Base-by-base conservation (phyloP, 2,113 vertebrate species). In the Dasypus novemcinctus region DNA sequence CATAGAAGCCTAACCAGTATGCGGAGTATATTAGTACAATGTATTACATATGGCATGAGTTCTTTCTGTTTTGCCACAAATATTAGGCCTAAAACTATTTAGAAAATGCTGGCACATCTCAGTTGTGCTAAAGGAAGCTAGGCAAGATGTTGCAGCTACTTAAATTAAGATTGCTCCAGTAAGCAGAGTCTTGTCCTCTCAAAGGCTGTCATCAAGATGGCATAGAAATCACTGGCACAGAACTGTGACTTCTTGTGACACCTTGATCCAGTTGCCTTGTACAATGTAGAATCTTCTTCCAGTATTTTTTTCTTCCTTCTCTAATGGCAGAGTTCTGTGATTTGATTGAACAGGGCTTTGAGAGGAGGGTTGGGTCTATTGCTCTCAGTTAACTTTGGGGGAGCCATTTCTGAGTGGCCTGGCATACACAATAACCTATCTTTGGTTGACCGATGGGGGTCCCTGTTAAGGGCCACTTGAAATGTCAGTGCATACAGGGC, bases 381-480 rank as follows among this genome's bases (percentile, higher is more conserved):
- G 71, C 33, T 91, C 43, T 79, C 46, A 15, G 91, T 69, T 93
- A 61, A 57, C 87, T 63, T 87, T 18, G 41, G 76, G 94, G 87
- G 76, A 87, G 80, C 72, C 38, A 14, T 54, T 95, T 92, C 87
- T 79, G 75, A 96, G 91, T 4, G 2, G 63, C 90, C 92, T 78
- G 93, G 90, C 59, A 63, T 61, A 92, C 92, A 97, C 72, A 95
- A 92, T 94, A 92, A 83, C 83, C 87, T 92, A 84, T 90, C 95
- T 90, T 76, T 27, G 59, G 14, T 90, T 87, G 66, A 76, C 66
- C 4, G 95, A 97, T 96, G 92, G 69, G 80, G 36, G 36, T 31
- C 66, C 41, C 92, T 68, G 97, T 97, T 97, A 97, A 97, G 85
- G 46, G 97, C 88, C 86, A 96, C 92, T 96, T 27, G 96, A 97